Base-by-base conservation (phyloP, 2,113 vertebrate genomes). In the Phoenicopterus ruber region DNA sequence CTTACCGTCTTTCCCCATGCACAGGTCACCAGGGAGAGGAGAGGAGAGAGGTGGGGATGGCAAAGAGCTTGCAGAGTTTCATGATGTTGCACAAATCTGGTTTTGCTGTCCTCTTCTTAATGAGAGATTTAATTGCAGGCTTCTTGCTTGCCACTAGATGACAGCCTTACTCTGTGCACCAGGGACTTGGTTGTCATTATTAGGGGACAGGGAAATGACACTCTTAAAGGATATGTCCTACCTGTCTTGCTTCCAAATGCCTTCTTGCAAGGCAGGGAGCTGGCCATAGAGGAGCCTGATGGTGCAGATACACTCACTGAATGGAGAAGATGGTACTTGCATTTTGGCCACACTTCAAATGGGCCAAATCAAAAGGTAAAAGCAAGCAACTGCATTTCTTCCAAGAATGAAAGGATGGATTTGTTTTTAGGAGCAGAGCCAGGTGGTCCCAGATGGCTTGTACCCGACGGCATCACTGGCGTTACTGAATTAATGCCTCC, bases 81-180 rank as follows among this genome's bases (percentile, higher is more conserved):
- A 3, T n/a, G 7, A 25, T 13, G 11, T 24, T 13, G 49, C 10
- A 13, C 1, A 22, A 3, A 1, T 58, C 50, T 70, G n/a, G 14
- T 18, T 81, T 66, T 67, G 29, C 31, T 34, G 36, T 40, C 47
- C 24, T 81, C 25, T 67, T 71, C 22, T 67, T 71, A 77, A 86
- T 63, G 73, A 94, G 62, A 34, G 36, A n/a, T 80, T 86, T 80
- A 94, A 89, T 90, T 96, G 93, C 2, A 83, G 86, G 63, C 46
- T 94, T 74, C 63, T 40, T 78, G 47, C 34, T 93, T 93, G 82
- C 95, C 95, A 50, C 96, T 94, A 96, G 95, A 76, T 97, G 96
- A 84, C 95, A 95, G 91, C 73, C 94, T 96, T 91, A 70, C 59
- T 79, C 95, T 87, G 86, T 76, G 81, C 58, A 36, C 87, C 32